A percentile compares a stretch with the other conserved stretches of the same genome.
These are phyloP conservation scores for Xestia xanthographa DNA, from an alignment of 2,888 invertebrate species.

Conservation along the genomic window DNA sequence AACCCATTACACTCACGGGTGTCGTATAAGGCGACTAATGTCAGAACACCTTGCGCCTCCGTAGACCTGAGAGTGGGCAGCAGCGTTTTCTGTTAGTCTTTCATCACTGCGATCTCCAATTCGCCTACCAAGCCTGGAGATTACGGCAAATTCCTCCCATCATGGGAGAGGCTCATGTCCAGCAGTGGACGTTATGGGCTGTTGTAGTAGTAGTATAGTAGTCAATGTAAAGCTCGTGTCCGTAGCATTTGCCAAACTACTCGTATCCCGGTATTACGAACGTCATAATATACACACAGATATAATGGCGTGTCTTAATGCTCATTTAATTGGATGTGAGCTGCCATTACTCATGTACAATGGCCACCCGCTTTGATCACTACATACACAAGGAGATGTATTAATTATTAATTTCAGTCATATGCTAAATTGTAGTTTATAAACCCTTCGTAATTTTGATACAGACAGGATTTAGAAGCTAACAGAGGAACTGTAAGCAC, in stretches of 20 bases:
- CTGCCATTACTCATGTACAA: slow-evolving; percentile 73
- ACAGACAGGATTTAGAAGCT: slow-evolving; percentile 33
- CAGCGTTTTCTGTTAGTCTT: too few relatives aligned
- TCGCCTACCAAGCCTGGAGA: too few relatives aligned
- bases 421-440: slow-evolving; percentile 43
- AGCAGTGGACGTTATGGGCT: too few relatives aligned
- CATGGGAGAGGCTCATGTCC: too few relatives aligned
- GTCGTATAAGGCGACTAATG: too few relatives aligned
- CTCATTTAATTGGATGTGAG: slow-evolving; percentile 76
- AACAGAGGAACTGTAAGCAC: slow-evolving; percentile 19
- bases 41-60: too few relatives aligned
- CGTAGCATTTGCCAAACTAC: slow-evolving; percentile 36
- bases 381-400: slow-evolving; percentile 60
- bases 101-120: too few relatives aligned
- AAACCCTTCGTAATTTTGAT: slow-evolving; percentile 42
- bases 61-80: too few relatives aligned
- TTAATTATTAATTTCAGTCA: slow-evolving; percentile 64
- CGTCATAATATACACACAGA: slow-evolving; percentile 43
- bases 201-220: too few relatives aligned
- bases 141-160: too few relatives aligned
- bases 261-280: slow-evolving; percentile 44
- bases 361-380: slow-evolving; percentile 65
- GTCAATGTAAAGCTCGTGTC: slow-evolving; percentile 12
- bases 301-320: slow-evolving; percentile 65
- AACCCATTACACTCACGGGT: too few relatives aligned